Evolutionary conservation across 1,140 invertebrate species (phyloP).

Genomic region (Cherax destructor): DNA sequence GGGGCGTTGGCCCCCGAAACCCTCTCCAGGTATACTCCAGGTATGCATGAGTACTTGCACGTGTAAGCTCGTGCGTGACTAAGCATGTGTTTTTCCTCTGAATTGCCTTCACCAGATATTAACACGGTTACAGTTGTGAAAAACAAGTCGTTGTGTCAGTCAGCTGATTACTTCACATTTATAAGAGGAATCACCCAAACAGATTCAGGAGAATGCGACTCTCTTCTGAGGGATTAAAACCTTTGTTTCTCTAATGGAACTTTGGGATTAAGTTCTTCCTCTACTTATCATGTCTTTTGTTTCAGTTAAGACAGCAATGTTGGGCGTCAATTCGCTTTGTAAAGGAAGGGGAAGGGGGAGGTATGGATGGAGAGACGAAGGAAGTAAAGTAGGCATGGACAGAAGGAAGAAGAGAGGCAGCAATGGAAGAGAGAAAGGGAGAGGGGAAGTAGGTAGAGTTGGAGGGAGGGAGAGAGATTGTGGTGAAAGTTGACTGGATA

Average conservation of each 20-base stretch:
- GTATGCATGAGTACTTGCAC: too few relatives aligned
- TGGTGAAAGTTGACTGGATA: background rate
- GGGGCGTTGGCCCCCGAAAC: too few relatives aligned
- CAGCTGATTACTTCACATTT: too few relatives aligned
- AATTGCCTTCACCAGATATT: too few relatives aligned
- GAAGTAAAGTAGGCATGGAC: background rate
- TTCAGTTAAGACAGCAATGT: conserved; percentile 23
- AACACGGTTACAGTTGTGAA: too few relatives aligned
- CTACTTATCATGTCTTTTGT: conserved; percentile 50
- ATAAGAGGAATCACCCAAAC: background rate
- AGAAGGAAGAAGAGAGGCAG: background rate
- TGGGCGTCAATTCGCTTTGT: conserved; percentile 19
- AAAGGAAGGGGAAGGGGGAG: background rate
- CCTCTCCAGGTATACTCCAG: too few relatives aligned
- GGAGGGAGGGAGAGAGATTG: too few relatives aligned
- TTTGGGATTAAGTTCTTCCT: conserved; percentile 31
- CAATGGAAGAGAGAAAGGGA: background rate
- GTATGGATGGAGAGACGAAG: background rate
- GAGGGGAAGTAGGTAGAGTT: background rate
- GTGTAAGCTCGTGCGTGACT: too few relatives aligned
- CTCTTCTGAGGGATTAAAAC: conserved; percentile 36
- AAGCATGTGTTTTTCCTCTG: too few relatives aligned
- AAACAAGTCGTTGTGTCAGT: too few relatives aligned
- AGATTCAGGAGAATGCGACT: background rate
- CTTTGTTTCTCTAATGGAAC: conserved; percentile 45